Base-by-base conservation (phyloP, 2,797 vertebrate species). In the Enteromius afrohamiltoni region DNA sequence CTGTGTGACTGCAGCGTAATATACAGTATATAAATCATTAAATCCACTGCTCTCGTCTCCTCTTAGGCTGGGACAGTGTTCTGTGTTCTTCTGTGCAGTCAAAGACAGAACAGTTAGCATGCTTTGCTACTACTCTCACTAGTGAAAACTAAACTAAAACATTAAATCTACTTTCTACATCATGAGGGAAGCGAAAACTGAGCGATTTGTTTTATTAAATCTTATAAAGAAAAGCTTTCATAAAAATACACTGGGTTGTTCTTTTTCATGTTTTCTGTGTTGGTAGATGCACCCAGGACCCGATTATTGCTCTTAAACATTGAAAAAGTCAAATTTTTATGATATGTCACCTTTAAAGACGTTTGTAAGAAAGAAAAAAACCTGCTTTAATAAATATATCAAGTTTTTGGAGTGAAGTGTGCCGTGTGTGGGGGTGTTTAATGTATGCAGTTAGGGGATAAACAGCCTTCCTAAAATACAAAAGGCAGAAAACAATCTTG, bases 401-500 rank as follows among this genome's bases (percentile, higher is more conserved):
- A 62, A 16, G 29, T 74, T 64, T 73, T 51, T 49, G 67, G 67
- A 79, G 76, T 78, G 31, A 40, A 21, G 45, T 10, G 47, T 10
- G 79, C 13, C 19, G 3, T 29, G 47, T 34, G 65, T 45, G 82
- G n/a, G 53, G 31, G 79, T 51, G 74, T 85, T 73, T 85, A 49
- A 58, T 77, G 45, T 51, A 70, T 49, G 73, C 62, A 64, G 65
- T 76, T 62, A 73, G 16, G 34, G 37, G 21, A 77, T 83, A 68
- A 74, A 77, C 51, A 55, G 62, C 31, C 67, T 70, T 60, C 45
- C 40, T 78, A 34, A 65, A 77, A 85, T 69, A 16, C 65, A 64
- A 68, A 51, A 84, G 40, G 62, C 7, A 1, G 40, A 82, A 85
- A 85, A 68, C 77, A 83, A 70, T 68, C 77, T 69, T 79, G 83